These are phyloP conservation scores for Montipora sp. DNA, from an alignment of 64 coral and sea anemone genomes.

Conservation along the genomic window DNA sequence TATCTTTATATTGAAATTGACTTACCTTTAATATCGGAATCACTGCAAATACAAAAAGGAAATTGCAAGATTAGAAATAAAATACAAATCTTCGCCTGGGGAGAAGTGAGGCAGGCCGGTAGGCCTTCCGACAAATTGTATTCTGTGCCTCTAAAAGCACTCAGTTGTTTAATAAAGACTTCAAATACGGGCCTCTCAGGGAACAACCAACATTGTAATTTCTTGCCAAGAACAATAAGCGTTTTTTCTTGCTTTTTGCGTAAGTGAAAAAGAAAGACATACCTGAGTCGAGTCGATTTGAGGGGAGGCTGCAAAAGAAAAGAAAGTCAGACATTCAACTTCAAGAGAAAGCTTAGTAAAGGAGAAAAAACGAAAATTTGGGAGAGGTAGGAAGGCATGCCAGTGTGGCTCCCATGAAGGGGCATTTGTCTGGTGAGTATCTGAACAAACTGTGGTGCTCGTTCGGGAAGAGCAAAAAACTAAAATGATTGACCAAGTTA, in stretches of 20 bases:
- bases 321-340: not conserved
- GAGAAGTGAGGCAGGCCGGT: too few relatives aligned
- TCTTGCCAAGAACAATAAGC: too few relatives aligned
- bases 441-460: not conserved
- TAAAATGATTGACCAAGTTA: too few relatives aligned
- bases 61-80: not conserved
- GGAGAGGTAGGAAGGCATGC: not conserved
- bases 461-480: too few relatives aligned
- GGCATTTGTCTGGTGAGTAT: too few relatives aligned
- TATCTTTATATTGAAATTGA: not conserved
- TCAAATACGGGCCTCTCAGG: too few relatives aligned
- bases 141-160: too few relatives aligned
- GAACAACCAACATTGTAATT: too few relatives aligned
- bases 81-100: not conserved
- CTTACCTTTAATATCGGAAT: not conserved
- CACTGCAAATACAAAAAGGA: slow-evolving; percentile 7
- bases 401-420: too few relatives aligned
- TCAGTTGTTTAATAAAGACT: too few relatives aligned
- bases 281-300: not conserved
- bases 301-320: not conserved
- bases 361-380: not conserved
- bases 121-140: too few relatives aligned
- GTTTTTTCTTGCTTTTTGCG: too few relatives aligned
- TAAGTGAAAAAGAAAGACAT: not conserved
- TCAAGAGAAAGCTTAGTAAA: not conserved